Conservation (phyloP, 35 echinoderm and acorn worm genomes). For the Ophioderma brevispina region DNA sequence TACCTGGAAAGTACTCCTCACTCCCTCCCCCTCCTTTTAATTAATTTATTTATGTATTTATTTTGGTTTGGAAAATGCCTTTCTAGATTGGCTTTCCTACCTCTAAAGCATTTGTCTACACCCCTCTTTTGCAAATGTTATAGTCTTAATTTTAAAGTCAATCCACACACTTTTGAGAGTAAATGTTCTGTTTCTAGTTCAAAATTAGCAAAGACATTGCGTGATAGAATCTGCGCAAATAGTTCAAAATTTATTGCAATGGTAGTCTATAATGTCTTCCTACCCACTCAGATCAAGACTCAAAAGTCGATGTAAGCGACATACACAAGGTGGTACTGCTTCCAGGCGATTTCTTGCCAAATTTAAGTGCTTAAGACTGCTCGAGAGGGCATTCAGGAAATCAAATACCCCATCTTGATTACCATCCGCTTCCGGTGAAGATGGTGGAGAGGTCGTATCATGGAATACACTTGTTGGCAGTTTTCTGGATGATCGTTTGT, state of each 20-base stretch:
- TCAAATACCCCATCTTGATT: background rate
- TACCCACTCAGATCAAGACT: conserved; percentile 67
- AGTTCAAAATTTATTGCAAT: too few relatives aligned
- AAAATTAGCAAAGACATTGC: background rate
- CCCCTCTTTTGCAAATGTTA: too few relatives aligned
- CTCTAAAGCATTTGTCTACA: too few relatives aligned
- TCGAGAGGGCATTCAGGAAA: conserved; percentile 40
- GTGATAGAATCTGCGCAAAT: too few relatives aligned
- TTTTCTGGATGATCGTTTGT: background rate
- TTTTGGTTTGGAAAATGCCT: too few relatives aligned
- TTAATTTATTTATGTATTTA: too few relatives aligned
- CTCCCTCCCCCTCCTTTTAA: too few relatives aligned
- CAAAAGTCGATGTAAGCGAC: conserved; percentile 20
- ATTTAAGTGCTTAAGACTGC: conserved; percentile 42
- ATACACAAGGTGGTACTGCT: conserved; percentile 45
- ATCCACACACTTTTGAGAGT: too few relatives aligned
- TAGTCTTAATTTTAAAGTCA: too few relatives aligned
- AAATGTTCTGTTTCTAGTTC: background rate
- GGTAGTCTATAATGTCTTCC: too few relatives aligned
- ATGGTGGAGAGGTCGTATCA: background rate
- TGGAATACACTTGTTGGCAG: background rate
- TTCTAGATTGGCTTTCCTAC: too few relatives aligned
- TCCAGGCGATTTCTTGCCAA: conserved; percentile 46
- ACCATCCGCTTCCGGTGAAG: background rate
- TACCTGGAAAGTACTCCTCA: too few relatives aligned